A percentile compares a stretch with the other conserved stretches of the same genome.
Conservation (phyloP, 2,888 invertebrate species). For the Amphimallon solstitiale region DNA sequence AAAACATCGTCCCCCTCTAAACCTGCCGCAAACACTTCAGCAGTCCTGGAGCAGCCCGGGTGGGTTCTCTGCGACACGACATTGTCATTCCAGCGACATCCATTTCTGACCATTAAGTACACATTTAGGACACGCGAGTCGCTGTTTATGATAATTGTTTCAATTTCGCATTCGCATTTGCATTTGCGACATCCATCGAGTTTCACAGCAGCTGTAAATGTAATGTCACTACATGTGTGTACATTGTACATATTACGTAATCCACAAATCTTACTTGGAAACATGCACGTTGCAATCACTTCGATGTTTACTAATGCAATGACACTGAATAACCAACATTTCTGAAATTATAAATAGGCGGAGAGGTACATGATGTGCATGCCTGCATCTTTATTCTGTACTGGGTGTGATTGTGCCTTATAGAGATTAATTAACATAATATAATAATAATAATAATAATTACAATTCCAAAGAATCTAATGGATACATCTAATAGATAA, state of each 20-base stretch:
- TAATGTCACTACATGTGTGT: conserved; percentile 3
- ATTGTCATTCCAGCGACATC: conserved; percentile 33
- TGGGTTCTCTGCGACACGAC: conserved; percentile 21
- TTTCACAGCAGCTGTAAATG: not conserved
- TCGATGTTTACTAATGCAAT: too few relatives aligned
- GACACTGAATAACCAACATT: too few relatives aligned
- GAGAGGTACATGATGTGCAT: too few relatives aligned
- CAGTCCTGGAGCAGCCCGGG: not conserved
- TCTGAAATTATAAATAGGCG: too few relatives aligned
- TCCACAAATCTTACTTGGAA: too few relatives aligned
- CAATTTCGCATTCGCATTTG: conserved; percentile 11
- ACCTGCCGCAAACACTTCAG: not conserved
- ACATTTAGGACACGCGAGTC: conserved; percentile 1
- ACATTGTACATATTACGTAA: not conserved
- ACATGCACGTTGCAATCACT: too few relatives aligned
- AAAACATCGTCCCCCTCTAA: not conserved
- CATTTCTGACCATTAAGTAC: conserved; percentile 32
- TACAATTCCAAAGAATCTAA: too few relatives aligned
- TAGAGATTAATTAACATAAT: too few relatives aligned
- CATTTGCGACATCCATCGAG: not conserved
- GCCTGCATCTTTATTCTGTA: too few relatives aligned
- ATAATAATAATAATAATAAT: too few relatives aligned
- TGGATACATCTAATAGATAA: too few relatives aligned
- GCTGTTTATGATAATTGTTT: conserved; percentile 31
- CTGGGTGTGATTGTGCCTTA: too few relatives aligned